These are phyloP conservation scores for Achatina immaculata DNA, from an alignment of 1,140 invertebrate species.

Conservation along the genomic window DNA sequence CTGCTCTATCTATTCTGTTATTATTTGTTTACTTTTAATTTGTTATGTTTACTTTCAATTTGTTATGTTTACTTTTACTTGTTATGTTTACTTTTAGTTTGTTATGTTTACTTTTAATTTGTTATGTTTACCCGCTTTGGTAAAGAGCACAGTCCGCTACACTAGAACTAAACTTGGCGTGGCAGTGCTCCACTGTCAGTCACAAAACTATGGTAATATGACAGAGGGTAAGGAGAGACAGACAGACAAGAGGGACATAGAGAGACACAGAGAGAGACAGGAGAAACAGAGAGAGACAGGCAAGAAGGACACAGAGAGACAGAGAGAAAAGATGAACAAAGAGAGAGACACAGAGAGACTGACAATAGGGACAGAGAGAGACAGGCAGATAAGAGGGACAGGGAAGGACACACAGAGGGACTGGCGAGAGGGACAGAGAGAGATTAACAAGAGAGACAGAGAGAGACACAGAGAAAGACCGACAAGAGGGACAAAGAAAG, in stretches of 20 bases:
- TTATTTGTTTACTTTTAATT: background rate
- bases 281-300: background rate
- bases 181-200: background rate
- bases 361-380: conserved; percentile 13
- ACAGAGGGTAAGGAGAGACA: background rate
- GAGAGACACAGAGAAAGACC: background rate
- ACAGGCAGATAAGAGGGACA: conserved; percentile 29
- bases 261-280: background rate
- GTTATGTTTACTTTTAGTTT: background rate
- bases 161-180: too few species aligned
- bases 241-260: background rate
- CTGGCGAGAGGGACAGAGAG: background rate
- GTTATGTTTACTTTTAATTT: background rate
- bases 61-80: background rate
- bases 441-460: background rate
- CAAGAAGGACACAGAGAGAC: background rate
- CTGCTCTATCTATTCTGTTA: background rate
- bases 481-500: conserved; percentile 37
- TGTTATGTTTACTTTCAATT: background rate
- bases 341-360: too few species aligned
- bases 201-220: background rate
- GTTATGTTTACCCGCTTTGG: too few species aligned
- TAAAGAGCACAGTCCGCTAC: too few species aligned
- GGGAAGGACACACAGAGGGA: conserved; percentile 31
- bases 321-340: background rate